These are phyloP conservation scores for Drusus annulatus DNA, from an alignment of 1,140 invertebrate genomes.

Conservation along the genomic window DNA sequence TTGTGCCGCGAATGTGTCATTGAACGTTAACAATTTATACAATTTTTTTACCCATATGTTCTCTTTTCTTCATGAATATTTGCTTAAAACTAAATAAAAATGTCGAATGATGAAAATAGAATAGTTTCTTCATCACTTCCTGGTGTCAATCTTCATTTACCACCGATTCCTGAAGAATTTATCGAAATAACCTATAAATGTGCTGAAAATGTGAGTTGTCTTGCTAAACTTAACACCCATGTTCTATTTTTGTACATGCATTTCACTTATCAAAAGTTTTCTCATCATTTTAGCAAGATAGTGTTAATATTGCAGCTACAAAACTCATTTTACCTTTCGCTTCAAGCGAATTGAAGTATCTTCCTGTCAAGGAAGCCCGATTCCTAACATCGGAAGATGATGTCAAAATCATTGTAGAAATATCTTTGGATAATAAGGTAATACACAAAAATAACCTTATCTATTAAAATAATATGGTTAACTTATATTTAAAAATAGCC, in stretches of 20 bases:
- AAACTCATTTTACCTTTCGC: slow-evolving; percentile 41
- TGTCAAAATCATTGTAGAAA: slow-evolving; percentile 49
- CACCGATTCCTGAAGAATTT: slow-evolving; percentile 31
- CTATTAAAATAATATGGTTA: too few species aligned
- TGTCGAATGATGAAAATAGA: neutral
- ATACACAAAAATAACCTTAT: neutral
- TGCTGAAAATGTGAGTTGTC: neutral
- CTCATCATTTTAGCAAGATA: slow-evolving; percentile 1
- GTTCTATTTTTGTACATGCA: neutral
- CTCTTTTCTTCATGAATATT: neutral
- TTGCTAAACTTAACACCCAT: neutral
- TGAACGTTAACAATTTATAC: too few species aligned
- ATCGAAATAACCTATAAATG: slow-evolving; percentile 43
- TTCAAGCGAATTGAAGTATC: neutral
- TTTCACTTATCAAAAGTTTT: neutral
- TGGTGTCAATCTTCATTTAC: slow-evolving; percentile 24
- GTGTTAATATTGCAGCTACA: neutral
- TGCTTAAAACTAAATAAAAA: neutral
- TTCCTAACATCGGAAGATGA: slow-evolving; percentile 24
- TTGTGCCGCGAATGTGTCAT: too few species aligned
- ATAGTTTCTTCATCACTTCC: neutral
- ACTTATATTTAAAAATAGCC: too few species aligned
- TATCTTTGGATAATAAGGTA: slow-evolving; percentile 50
- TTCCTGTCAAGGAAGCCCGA: slow-evolving; percentile 30
- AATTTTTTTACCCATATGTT: neutral